Evolutionary conservation across 2,113 vertebrate genomes (phyloP), one percentile per base, ranked within the genome.

Genomic region (Hippoglossus stenolepis): DNA sequence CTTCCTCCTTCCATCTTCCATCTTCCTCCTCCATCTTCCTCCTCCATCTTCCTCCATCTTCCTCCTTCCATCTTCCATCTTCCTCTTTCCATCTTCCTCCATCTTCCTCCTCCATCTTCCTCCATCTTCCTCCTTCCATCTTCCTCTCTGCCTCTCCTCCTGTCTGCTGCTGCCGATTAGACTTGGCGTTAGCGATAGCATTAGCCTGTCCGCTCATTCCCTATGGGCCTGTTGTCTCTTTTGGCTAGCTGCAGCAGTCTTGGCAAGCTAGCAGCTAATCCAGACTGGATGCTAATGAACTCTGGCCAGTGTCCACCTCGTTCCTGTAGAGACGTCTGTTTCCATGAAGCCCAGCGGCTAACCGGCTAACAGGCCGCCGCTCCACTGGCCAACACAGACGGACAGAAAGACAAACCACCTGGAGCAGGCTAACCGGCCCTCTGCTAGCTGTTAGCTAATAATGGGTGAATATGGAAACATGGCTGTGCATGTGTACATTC

Each of bases 271-370:
- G 82, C n/a, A 5, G 83, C 85, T 88, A 89, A 87, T 87, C 85
- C 84, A 87, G 86, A 76, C 83, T 74, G 86, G 86, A 89, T 88
- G 85, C 88, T 92, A 91, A 91, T 91, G 87, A 89, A 92, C 88
- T 66, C 83, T 91, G 89, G 89, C 86, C 43, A 5, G 23, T 3
- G 73, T 90, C 89, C 88, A 90, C 88, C 73, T 72, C 28, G 28
- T 57, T 83, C 87, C 83, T 87, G 85, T 53, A 76, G 88, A 84
- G 89, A 89, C 79, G 82, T 89, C 86, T 89, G 86, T 86, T 86
- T 83, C 65, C 75, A 3, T 80, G 61, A 78, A 77, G 79, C 83
- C 88, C 86, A 35, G 6, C 26, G 75, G 89, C 89, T 88, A 88
- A 83, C 68, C 7, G 84, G 54, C 54, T 57, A 57, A 57, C 78